Base-by-base conservation (phyloP, 1,140 invertebrate genomes). In the Drosophila hydei region DNA sequence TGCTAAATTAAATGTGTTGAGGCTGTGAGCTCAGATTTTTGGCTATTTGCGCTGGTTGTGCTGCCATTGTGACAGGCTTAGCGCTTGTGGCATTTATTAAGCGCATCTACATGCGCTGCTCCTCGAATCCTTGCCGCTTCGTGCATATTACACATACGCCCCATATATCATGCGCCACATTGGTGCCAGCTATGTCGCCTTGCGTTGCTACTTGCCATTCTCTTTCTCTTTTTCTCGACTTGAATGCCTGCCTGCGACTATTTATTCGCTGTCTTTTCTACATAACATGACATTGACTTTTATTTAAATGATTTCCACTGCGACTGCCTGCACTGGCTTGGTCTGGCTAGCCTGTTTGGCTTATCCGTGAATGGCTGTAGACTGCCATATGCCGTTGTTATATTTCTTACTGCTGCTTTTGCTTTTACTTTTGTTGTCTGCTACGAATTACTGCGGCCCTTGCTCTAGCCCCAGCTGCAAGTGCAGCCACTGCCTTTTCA, bases 231-330 rank as follows among this genome's bases (percentile, higher is more conserved):
- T 52, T 45, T 61, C 63, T 65, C 63, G 23, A 7, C 21, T 75
- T 74, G 47, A 55, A 60, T 64, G 54, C 56, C 52, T 74, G 58
- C 40, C 55, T 68, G 27, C 42, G 47, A 74, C 71, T 88, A 88
- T 87, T 81, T 87, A 88, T 87, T 88, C 72, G 81, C 83, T 78
- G 83, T 88, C 81, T 77, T 76, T 69, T 69, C 77, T 78, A 75
- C 81, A 88, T 78, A 84, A 75, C 81, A 83, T 87, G 79, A 88
- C 83, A 88, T 88, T 88, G 83, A 88, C 84, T 88, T 88, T 88
- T 88, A 88, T 88, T 88, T 88, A 88, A 88, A 88, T 88, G 83
- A 83, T 88, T 88, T 88, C 55, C 64, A 76, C 56, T 73, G 68
- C 76, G 58, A 74, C 40, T 79, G 77, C 52, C 71, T 52, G 23